Conservation (phyloP, 2,797 vertebrate genomes). For the Sebastes oblongus region DNA sequence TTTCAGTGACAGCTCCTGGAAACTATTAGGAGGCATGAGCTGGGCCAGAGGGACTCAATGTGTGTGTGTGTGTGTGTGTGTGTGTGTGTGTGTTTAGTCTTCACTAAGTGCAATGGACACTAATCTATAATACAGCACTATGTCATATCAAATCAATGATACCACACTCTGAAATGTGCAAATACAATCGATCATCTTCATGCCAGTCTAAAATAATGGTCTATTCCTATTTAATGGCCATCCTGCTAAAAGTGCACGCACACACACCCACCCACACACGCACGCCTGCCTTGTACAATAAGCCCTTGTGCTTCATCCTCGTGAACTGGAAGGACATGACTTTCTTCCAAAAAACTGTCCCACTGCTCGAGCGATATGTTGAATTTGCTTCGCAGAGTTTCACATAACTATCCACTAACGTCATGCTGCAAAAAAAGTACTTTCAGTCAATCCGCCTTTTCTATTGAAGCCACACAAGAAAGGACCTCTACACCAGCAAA, state of each 20-base stretch:
- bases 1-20: slow-evolving; percentile 63
- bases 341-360: neutral
- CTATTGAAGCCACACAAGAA: neutral
- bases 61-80: slow-evolving; percentile 4
- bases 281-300: neutral
- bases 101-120: slow-evolving; percentile 32
- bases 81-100: slow-evolving; percentile 23
- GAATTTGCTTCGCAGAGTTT: neutral
- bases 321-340: neutral
- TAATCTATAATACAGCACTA: slow-evolving; percentile 16
- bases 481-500: neutral
- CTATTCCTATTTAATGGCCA: neutral
- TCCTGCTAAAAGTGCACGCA: neutral
- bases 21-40: slow-evolving; percentile 62
- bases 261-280: neutral
- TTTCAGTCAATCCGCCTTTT: neutral
- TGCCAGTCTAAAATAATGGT: neutral
- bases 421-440: neutral
- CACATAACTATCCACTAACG: neutral
- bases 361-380: neutral
- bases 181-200: slow-evolving; percentile 20
- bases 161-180: slow-evolving; percentile 1
- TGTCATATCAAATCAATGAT: slow-evolving; percentile 32
- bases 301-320: neutral
- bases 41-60: slow-evolving; percentile 16